Evolutionary conservation across 2,888 invertebrate genomes (phyloP), one percentile per base, ranked within the genome.

Genomic region (Aphidius colemani): DNA sequence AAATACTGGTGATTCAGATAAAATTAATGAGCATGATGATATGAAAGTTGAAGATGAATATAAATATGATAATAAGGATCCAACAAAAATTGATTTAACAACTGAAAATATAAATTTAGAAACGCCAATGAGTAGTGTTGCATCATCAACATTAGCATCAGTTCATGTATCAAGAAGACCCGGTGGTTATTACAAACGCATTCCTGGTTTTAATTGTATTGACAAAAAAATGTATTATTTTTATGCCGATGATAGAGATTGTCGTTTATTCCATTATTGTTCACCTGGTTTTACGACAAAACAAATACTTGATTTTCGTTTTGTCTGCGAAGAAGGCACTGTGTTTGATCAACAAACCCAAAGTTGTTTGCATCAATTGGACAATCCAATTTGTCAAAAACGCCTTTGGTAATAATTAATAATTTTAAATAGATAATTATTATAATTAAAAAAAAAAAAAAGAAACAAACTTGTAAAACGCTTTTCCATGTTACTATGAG

Each of bases 181-280:
- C 59, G 59, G 63, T 62, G 56, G 65, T 13, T 62, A 70, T 61
- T 45, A 50, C 40, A 70, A 69, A 58, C 70, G 74, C 53, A 69
- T 73, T 3, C 78, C 75, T 48, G 81, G 83, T 40, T 88, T 87
- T 75, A 86, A 85, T 67, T 88, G 88, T 71, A 81, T 85, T 56
- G 85, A 85, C 44, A 85, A 84, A 70, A 81, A 84, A 65, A 79
- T 86, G 72, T 84, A 87, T 70, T 83, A 83, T 65, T 88, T 87
- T 75, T 87, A 87, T 72, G 85, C 86, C 2, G 88, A 88, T 74
- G 83, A 83, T 55, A 82, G 85, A 65, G 86, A 88, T 74, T 87
- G 87, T 70, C 82, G 86, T 67, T 76, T 87, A 68, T 88, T 88
- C 72, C 88, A 88, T 73, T 87, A 87, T 69, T 88, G 88, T 74